Percentiles rank a stretch among this genome's conserved stretches.
These are phyloP conservation scores for Anomalospiza imberbis DNA, from an alignment of 2,797 vertebrate genomes.

Conservation along the genomic window DNA sequence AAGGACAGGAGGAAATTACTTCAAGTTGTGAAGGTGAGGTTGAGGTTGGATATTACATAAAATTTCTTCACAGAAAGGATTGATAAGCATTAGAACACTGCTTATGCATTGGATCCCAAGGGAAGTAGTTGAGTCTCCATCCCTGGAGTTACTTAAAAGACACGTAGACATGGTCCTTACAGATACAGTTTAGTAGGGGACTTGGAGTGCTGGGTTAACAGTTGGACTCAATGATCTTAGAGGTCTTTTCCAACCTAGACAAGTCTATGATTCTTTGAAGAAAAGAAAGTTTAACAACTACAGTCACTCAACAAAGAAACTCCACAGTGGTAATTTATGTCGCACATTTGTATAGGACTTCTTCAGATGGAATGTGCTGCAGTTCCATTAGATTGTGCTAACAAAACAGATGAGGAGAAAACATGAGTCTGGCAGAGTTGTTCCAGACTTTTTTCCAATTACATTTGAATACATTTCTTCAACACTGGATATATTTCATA, in stretches of 20 bases:
- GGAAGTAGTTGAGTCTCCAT: background rate
- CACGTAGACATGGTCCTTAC: accelerated
- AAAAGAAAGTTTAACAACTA: slow-evolving; percentile 30
- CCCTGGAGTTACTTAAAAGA: background rate
- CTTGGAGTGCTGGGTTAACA: background rate
- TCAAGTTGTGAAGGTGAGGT: background rate
- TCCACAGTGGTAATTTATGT: background rate
- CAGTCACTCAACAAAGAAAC: slow-evolving; percentile 14
- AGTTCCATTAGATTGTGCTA: background rate
- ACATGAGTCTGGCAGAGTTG: background rate
- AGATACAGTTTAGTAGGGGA: background rate
- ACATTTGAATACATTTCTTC: background rate
- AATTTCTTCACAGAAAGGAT: background rate
- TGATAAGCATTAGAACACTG: background rate
- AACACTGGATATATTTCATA: background rate
- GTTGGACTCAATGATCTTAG: background rate
- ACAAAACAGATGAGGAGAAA: background rate
- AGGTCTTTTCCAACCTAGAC: background rate
- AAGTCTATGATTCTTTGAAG: background rate
- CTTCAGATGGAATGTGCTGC: background rate
- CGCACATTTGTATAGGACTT: background rate
- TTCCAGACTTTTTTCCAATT: background rate
- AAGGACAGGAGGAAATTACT: background rate
- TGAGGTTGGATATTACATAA: background rate
- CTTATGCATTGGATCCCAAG: background rate